These are phyloP conservation scores for Erebia epiphron DNA, from an alignment of 2,888 invertebrate genomes.

Conservation along the genomic window DNA sequence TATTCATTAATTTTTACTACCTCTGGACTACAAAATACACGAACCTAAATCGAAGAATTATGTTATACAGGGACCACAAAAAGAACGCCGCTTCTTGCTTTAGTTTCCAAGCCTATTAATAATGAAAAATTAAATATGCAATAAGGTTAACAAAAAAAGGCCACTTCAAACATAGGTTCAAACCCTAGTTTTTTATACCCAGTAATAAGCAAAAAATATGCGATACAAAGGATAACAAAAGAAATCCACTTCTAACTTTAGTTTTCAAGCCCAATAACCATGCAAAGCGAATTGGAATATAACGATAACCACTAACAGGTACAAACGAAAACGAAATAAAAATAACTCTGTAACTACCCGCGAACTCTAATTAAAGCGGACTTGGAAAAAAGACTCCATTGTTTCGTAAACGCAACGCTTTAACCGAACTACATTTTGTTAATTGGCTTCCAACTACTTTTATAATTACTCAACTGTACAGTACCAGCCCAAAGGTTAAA, in stretches of 20 bases:
- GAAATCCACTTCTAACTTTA: conserved; percentile 6
- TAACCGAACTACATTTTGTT: conserved; percentile 71
- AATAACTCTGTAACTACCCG: conserved; percentile 43
- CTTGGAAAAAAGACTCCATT: conserved; percentile 66
- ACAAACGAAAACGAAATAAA: conserved; percentile 29
- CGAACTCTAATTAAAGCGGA: conserved; percentile 71
- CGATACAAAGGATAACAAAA: background rate
- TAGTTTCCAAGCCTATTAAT: background rate
- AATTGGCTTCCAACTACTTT: conserved; percentile 72
- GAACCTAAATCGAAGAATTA: background rate
- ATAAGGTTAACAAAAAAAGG: too few relatives aligned
- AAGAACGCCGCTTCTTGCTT: too few relatives aligned
- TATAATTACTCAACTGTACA: conserved; percentile 61
- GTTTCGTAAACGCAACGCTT: conserved; percentile 58
- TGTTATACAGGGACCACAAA: background rate
- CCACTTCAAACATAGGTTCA: too few relatives aligned
- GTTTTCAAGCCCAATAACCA: conserved; percentile 17
- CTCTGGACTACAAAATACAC: background rate
- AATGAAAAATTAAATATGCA: background rate
- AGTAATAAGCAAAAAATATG: background rate
- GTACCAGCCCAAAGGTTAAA: conserved; percentile 46
- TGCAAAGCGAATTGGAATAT: conserved; percentile 24
- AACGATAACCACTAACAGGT: conserved; percentile 27
- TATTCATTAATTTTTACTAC: background rate
- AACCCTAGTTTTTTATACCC: background rate